Base-by-base conservation (phyloP, 1,140 invertebrate species). In the Conopomorpha cramerella region DNA sequence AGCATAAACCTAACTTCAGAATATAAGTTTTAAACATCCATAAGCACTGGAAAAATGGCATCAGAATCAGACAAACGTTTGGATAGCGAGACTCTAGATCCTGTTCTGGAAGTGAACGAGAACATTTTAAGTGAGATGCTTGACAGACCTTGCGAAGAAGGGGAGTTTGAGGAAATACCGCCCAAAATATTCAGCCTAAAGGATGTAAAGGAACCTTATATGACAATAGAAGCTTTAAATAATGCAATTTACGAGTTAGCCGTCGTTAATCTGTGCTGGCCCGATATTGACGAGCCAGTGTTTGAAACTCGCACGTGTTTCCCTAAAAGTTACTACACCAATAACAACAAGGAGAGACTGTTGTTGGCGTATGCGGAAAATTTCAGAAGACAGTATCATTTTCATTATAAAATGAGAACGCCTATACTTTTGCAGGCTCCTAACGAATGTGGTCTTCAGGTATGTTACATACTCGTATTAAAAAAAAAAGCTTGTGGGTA, bases 371-470 rank as follows among this genome's bases (percentile, higher is more conserved):
- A 90, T 48, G 86, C 87, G 0, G 88, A 91, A 63, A 95, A 94
- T 63, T 95, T 95, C 62, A 81, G 91, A 29, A 81, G 83, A 41
- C 92, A 95, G 49, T 93, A 86, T 78, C 70, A 78, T 13, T 78
- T 81, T 38, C 76, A 85, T 32, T 89, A 86, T 61, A 80, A 83
- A 1, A 64, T 85, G 32, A 79, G 89, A 38, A 86, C 86, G 45
- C 87, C 88, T 7, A 55, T 94, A 26, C 76, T 94, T 17, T 59
- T 95, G 10, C 88, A 86, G 15, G 83, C 85, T 28, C 82, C 86
- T 27, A 95, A 95, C 72, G 92, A 95, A 73, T 93, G 89, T 60
- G 84, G 84, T 27, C 55, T 87, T 23, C 85, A 88, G 81, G 86
- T 87, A 64, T 52, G 44, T 42, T 19, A 25, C 29, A 12, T n/a